Evolutionary conservation across 2,113 vertebrate genomes (phyloP), one percentile per base, ranked within the genome.

Genomic region (Equus quagga): DNA sequence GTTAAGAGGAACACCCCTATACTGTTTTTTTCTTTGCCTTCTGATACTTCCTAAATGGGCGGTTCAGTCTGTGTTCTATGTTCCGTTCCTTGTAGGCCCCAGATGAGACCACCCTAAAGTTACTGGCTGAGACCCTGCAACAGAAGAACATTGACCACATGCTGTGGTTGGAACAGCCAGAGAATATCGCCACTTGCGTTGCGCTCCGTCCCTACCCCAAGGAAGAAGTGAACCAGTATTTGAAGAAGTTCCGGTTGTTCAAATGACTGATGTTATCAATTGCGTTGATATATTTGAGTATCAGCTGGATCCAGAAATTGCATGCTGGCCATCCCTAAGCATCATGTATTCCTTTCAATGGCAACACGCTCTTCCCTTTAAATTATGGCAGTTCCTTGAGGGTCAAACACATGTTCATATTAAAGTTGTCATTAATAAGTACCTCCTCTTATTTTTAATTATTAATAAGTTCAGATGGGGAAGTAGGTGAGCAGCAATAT

Each of bases 111-210:
- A 96, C 99, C 18, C 98, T 99, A 58, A 98, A 94, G 1, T 72
- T 75, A 0, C 98, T 99, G 54, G 99, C 99, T 0, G 98, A 99
- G 89, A 98, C 69, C 0, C 98, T 99, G 26, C 98, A 96, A 1
- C 98, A 99, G 94, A 99, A 99, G 8, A 97, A 96, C 8, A 94
- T 99, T 0, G 98, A 99, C 73, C 99, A 99, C 88, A 98, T 99
- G 28, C 97, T 99, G 3, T 99, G 99, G 99, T 97, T 99, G 0
- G 99, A 99, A 75, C 99, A 99, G 90, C 99, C 99, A 0, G 99
- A 99, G 98, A 99, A 99, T 85, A 89, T 99, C 0, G 98, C 99
- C 92, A 99, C 99, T 0, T 99, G 99, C 84, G 84, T 99, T 87
- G 99, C 99, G 0, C 98, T 99, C 70, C 99, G 99, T 88, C 99